A percentile compares a stretch with the other conserved stretches of the same genome.
These are phyloP conservation scores for Psittacula derbiana DNA, from an alignment of 2,797 vertebrate genomes.

Conservation along the genomic window DNA sequence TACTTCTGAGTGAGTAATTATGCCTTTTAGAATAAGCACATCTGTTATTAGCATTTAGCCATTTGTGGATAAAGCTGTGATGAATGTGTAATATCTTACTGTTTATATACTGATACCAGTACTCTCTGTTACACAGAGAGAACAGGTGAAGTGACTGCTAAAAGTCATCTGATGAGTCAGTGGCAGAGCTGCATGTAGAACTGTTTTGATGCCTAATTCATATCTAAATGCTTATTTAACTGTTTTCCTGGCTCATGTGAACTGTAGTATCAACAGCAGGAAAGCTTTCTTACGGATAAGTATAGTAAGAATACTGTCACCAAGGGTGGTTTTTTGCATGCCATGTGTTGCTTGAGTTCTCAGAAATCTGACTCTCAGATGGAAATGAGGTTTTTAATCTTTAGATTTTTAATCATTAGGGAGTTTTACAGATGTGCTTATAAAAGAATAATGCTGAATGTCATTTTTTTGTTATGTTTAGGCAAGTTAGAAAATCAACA, in stretches of 20 bases:
- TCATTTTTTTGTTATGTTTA: slow-evolving; percentile 61
- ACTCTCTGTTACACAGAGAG: not conserved
- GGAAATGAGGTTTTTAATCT: not conserved
- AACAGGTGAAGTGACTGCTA: not conserved
- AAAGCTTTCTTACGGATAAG: not conserved
- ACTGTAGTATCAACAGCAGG: not conserved
- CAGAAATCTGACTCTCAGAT: not conserved
- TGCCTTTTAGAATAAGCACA: not conserved
- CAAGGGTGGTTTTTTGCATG: not conserved
- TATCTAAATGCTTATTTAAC: not conserved
- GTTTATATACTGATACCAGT: not conserved
- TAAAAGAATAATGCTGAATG: not conserved
- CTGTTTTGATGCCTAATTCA: not conserved
- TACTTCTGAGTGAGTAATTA: slow-evolving; percentile 89
- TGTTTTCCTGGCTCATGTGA: not conserved
- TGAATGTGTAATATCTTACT: not conserved
- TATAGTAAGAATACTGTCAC: not conserved
- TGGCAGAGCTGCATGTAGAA: not conserved
- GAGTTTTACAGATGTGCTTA: not conserved
- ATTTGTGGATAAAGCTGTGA: not conserved
- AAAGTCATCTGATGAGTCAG: not conserved
- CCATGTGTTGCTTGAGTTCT: not conserved
- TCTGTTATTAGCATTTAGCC: not conserved
- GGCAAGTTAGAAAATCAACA: slow-evolving; percentile 97
- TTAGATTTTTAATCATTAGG: not conserved